A percentile compares a stretch with the other conserved stretches of the same genome.
Conservation (phyloP, 2,113 vertebrate species). For the Percina caprodes region DNA sequence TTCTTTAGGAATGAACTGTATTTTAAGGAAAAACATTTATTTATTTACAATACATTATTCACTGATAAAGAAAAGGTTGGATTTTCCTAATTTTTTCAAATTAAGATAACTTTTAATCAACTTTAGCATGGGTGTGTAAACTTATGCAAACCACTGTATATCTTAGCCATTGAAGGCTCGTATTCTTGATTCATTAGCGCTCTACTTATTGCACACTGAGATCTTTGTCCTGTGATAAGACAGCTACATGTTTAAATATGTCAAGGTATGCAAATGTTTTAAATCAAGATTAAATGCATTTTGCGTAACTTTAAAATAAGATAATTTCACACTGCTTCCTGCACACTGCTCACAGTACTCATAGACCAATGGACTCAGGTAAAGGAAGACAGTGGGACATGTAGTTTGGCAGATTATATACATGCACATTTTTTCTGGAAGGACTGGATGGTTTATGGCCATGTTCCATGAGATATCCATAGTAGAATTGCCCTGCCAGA, state of each 20-base stretch:
- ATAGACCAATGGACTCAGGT: background rate
- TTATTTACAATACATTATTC: too few species aligned
- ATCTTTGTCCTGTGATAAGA: background rate
- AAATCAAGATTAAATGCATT: background rate
- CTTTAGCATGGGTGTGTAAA: too few species aligned
- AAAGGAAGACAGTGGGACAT: background rate
- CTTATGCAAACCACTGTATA: background rate
- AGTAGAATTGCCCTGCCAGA: background rate
- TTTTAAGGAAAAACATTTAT: too few species aligned
- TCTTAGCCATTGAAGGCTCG: background rate
- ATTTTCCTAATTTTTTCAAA: too few species aligned
- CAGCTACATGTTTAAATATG: background rate
- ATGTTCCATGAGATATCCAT: background rate
- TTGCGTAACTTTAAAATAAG: background rate
- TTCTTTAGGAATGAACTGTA: too few species aligned
- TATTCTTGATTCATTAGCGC: background rate
- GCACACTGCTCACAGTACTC: background rate
- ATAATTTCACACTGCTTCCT: background rate
- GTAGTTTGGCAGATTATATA: background rate
- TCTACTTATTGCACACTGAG: background rate
- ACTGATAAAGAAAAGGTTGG: too few species aligned
- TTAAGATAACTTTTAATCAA: too few species aligned
- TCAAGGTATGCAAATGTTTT: background rate
- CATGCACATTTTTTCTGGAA: slow-evolving; percentile 1
- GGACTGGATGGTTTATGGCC: background rate